Evolutionary conservation across 2,113 vertebrate genomes (phyloP), one percentile per base, ranked within the genome.

Genomic region (Gnathonemus echidnorhynchus): DNA sequence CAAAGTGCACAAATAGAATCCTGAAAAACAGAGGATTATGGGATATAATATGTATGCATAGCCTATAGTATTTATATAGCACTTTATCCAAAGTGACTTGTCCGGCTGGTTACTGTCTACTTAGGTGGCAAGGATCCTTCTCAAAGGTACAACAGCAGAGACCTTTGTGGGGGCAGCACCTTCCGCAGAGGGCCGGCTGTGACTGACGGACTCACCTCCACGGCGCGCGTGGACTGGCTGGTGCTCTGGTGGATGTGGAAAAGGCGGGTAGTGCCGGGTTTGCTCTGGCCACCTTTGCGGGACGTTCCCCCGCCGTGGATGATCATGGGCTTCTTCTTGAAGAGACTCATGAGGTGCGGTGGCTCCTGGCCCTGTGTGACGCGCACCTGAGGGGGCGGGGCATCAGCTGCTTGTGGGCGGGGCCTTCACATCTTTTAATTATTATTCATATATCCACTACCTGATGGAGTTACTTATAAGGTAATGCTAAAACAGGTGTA

Each of bases 301-400:
- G 93, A 95, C 1, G 96, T 96, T n/a, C 96, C 96, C 1, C 96
- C 96, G 83, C 92, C 52, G 90, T 95, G 90, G 77, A 96, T 91
- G 70, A 96, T 90, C 93, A 97, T 86, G 11, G 94, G 93, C 50
- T 95, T 96, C 62, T 90, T 89, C 89, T 95, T 95, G 87, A 96
- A 97, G 83, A 96, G 1, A 88, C 95, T 96, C 91, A 96, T 93
- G 66, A 97, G 92, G 89, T 97, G 96, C 58, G 95, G 27, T 1
- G 96, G 96, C 91, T 97, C 96, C 90, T 95, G 92, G 80, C 95
- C 95, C 91, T 96, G 96, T 90, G 94, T 95, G 87, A 97, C 96
- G 27, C 95, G 95, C n/a, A 96, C 95, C 96, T 97, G 92, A 2
- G 15, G 42, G 90, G 46, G 89, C 24, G 91, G 19, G 89, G 21